Percentiles rank a stretch among this genome's conserved stretches.
Conservation (phyloP, 2,797 vertebrate species). For the Buphagus erythrorhynchus region DNA sequence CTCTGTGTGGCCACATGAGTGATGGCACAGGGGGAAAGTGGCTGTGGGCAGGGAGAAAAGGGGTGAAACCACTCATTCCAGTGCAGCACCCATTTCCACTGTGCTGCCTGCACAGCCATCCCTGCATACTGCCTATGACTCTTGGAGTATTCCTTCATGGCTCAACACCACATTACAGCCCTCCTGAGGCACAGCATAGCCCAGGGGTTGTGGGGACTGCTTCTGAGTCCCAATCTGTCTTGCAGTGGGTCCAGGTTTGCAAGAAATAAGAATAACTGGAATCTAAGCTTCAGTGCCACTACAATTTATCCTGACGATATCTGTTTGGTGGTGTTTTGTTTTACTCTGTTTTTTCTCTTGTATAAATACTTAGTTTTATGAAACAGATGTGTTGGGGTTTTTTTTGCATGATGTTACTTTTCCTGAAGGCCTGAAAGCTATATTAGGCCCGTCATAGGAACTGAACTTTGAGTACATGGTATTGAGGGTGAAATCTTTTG, state of each 20-base stretch:
- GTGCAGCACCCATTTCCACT: rapidly evolving
- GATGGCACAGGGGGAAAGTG: not conserved
- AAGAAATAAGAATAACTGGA: not conserved
- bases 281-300: not conserved
- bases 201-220: not conserved
- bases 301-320: not conserved
- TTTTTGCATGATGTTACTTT: not conserved
- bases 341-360: not conserved
- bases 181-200: not conserved
- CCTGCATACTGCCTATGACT: rapidly evolving
- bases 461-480: rapidly evolving
- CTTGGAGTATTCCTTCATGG: not conserved
- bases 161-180: not conserved
- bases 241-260: not conserved
- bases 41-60: not conserved
- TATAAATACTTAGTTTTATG: not conserved
- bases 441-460: not conserved
- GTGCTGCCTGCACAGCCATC: not conserved
- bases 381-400: rapidly evolving
- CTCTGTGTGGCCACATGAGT: rapidly evolving
- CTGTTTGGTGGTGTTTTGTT: not conserved
- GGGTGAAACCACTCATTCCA: rapidly evolving
- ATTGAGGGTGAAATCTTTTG: not conserved
- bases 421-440: not conserved
- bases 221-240: not conserved